Percentiles rank a stretch among this genome's conserved stretches.
Conservation (phyloP, 2,797 vertebrate species). For the Sebastolobus alascanus region DNA sequence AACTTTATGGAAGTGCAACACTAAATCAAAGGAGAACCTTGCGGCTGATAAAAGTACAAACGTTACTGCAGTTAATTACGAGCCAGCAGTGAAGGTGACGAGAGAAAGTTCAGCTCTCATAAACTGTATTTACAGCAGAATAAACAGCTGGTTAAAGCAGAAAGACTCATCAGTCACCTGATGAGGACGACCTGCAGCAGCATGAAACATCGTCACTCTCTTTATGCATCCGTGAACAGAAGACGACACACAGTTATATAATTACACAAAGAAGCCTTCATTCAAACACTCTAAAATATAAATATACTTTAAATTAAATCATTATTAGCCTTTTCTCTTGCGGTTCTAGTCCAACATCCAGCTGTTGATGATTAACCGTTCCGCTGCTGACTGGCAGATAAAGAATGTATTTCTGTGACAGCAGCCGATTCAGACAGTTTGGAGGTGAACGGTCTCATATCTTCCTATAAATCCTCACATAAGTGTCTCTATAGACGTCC, state of each 20-base stretch:
- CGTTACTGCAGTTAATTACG: background rate
- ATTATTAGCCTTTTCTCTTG: background rate
- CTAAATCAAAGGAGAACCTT: background rate
- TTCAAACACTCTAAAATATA: background rate
- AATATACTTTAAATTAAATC: background rate
- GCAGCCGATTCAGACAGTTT: slow-evolving; percentile 31
- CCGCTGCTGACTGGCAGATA: slow-evolving; percentile 11
- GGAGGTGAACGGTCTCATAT: background rate
- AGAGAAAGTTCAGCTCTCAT: slow-evolving; percentile 21
- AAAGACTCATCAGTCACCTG: slow-evolving; percentile 19
- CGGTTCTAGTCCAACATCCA: background rate
- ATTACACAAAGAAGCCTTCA: background rate
- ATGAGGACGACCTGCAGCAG: background rate
- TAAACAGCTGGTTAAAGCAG: slow-evolving; percentile 5
- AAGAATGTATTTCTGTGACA: background rate
- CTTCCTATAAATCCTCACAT: slow-evolving; percentile 19
- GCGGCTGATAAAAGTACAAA: background rate
- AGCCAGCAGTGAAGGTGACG: background rate
- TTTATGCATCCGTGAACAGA: background rate
- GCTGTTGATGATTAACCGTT: slow-evolving; percentile 32
- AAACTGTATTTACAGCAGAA: slow-evolving; percentile 1
- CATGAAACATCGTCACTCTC: background rate
- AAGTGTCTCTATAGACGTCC: background rate
- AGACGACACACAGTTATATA: background rate
- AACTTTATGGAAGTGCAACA: background rate